phyloP scores from a whole-genome alignment of 2,888 invertebrate genomes.

The Drosophila setosimentum region DNA sequence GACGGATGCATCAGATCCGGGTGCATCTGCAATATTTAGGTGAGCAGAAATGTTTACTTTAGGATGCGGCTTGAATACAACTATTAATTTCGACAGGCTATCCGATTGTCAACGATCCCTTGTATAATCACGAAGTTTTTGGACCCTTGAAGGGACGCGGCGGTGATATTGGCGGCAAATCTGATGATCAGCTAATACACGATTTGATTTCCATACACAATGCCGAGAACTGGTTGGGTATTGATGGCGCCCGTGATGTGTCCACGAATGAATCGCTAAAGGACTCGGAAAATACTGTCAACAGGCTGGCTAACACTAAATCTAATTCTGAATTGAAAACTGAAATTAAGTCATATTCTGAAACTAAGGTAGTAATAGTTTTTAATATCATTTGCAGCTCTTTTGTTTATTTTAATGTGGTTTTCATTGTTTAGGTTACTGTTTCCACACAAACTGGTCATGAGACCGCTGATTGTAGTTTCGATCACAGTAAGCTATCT shows the following conservation, averaged over 20 bases:
- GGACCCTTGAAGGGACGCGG: constrained; percentile 96
- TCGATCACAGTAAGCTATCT: constrained; percentile 89
- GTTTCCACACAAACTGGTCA: constrained; percentile 93
- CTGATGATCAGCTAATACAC: constrained; percentile 93
- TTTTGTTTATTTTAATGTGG: background rate
- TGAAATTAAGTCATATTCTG: background rate
- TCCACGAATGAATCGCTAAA: constrained; percentile 74
- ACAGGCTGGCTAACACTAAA: background rate
- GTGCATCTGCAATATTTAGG: constrained; percentile 98
- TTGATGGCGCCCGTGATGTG: constrained; percentile 93
- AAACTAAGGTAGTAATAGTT: constrained; percentile 10
- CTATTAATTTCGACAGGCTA: constrained; percentile 88
- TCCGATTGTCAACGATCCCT: constrained; percentile 98
- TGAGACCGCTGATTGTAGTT: constrained; percentile 72
- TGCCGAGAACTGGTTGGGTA: constrained; percentile 96
- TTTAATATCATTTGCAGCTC: background rate
- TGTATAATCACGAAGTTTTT: constrained; percentile 98
- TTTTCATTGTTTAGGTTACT: constrained; percentile 86
- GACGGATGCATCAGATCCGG: constrained; percentile 98
- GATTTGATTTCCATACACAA: constrained; percentile 96
- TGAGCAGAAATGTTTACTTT: constrained; percentile 74
- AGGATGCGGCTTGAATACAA: background rate
- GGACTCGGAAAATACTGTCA: background rate
- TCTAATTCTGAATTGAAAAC: background rate
- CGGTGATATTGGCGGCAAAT: constrained; percentile 94